A percentile compares a stretch with the other conserved stretches of the same genome.
phyloP scores from a whole-genome alignment of 2,113 vertebrate genomes.

The Camelus dromedarius region DNA sequence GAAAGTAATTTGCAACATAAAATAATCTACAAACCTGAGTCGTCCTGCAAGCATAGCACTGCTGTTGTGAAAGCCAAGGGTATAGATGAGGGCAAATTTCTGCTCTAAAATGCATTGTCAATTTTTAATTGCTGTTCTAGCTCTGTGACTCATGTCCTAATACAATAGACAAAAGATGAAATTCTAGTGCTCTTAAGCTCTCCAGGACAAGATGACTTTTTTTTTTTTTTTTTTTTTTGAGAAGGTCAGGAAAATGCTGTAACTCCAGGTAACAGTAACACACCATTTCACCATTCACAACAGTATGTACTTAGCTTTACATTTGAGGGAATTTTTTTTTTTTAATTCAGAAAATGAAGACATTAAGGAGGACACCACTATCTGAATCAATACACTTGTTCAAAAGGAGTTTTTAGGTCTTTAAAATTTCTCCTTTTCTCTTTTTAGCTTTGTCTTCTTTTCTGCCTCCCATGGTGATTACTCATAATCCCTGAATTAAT shows the following conservation, averaged over 20 bases:
- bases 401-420: not conserved
- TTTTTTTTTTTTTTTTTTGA: not conserved
- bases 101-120: not conserved
- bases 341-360: not conserved
- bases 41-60: not conserved
- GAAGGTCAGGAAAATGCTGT: not conserved
- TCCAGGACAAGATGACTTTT: not conserved
- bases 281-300: not conserved
- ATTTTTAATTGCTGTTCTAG: not conserved
- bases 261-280: not conserved
- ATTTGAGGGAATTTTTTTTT: not conserved
- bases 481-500: not conserved
- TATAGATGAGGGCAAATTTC: rapidly evolving
- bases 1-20: not conserved
- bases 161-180: not conserved
- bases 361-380: not conserved
- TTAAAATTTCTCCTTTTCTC: not conserved
- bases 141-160: not conserved
- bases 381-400: not conserved
- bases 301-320: not conserved
- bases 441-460: not conserved
- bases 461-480: not conserved
- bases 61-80: not conserved
- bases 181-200: not conserved
- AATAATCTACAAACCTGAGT: not conserved